A percentile compares a stretch with the other conserved stretches of the same genome.
These are phyloP conservation scores for Ptilonorhynchus violaceus DNA, from an alignment of 2,113 vertebrate genomes.

Conservation along the genomic window DNA sequence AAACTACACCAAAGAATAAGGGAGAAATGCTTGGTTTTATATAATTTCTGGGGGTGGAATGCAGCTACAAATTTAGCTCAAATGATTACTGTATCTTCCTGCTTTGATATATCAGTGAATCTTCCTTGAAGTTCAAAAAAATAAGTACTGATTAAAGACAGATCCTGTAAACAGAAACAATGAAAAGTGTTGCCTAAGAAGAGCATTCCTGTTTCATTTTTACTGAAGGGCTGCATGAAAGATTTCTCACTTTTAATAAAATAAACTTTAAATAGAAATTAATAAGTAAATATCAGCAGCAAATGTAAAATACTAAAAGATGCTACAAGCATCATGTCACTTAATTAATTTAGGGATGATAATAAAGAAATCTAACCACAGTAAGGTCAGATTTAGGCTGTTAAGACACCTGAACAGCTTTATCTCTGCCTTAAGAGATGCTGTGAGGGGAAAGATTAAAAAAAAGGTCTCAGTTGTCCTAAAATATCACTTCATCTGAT, in stretches of 20 bases:
- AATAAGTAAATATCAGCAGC: background rate
- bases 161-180: background rate
- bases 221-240: background rate
- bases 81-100: background rate
- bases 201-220: background rate
- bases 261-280: background rate
- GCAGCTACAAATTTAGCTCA: background rate
- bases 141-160: background rate
- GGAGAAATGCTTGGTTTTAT: background rate
- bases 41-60: background rate
- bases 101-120: background rate
- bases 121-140: background rate
- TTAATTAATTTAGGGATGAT: background rate
- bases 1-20: background rate
- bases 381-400: background rate
- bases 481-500: background rate
- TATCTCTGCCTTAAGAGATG: background rate
- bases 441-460: background rate
- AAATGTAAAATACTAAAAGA: background rate
- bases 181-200: background rate
- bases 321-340: background rate
- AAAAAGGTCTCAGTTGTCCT: background rate
- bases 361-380: background rate
- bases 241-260: background rate
- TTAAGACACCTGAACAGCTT: background rate